Base-by-base conservation (phyloP, 2,113 vertebrate genomes). In the Micromys minutus region DNA sequence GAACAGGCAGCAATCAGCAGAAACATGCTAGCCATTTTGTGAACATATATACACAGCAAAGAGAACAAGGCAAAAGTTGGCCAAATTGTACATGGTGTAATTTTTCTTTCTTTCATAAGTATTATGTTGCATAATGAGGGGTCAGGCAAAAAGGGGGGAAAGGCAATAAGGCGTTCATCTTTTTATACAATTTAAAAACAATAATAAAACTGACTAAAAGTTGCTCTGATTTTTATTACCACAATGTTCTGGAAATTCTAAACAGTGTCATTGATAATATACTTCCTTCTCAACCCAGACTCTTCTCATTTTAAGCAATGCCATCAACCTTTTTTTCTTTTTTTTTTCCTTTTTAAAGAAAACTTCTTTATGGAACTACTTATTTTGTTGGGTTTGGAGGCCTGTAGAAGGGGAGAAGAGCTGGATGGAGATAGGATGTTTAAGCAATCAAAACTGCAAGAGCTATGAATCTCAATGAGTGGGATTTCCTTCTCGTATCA, bases 241-340 rank as follows among this genome's bases (percentile, higher is more conserved):
- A 72, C 47, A 80, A 89, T 77, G 83, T 95, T 91, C 87, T 81
- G 59, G 87, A 36, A 83, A 90, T 95, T 95, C 75, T 94, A 95
- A 97, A 97, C 94, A 96, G 87, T 93, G 89, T 94, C 65, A 29
- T 89, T 97, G 94, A 95, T 94, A 95, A 95, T 96, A 96, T 91
- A 95, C 61, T 21, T 26, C 50, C 59, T 55, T 36, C n/a, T 7
- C 4, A 13, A 39, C 50, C n/a, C 76, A 72, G 39, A 71, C 83
- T 88, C 83, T 91, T 93, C 84, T 86, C 42, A 88, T 95, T 93
- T 96, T 84, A 90, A 94, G 85, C 74, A 90, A 94, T 22, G 26
- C 39, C 57, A 87, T 52, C 61, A 69, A 92, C 47, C 0, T 0
- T 39, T 21, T 0, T 36, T 90, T 76, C 4, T 89, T 72, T 42